phyloP scores from a whole-genome alignment of 2,797 vertebrate genomes.

The Sebastes kiyomatsui region DNA sequence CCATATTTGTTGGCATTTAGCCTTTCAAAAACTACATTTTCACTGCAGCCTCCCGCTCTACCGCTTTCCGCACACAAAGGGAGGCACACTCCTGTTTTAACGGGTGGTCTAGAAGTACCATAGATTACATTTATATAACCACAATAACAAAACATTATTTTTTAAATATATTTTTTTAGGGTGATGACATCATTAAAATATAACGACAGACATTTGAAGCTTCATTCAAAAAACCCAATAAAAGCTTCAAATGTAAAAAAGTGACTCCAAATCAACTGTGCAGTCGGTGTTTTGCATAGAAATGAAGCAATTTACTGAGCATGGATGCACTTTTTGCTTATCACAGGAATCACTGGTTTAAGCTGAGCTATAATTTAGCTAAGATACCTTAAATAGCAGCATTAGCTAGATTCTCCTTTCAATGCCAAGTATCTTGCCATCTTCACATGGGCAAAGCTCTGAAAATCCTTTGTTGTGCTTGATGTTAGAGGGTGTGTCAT shows the following conservation, averaged over 20 bases:
- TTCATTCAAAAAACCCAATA: background rate
- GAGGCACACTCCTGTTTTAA: background rate
- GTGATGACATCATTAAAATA: background rate
- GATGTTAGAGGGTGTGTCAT: constrained; percentile 75
- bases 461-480: constrained; percentile 71
- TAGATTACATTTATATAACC: background rate
- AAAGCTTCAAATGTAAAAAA: background rate
- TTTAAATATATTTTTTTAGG: background rate
- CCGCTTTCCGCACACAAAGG: background rate
- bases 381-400: background rate
- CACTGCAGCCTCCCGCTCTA: background rate
- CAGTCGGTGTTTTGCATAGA: background rate
- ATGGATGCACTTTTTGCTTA: background rate
- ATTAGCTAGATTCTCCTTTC: background rate
- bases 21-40: fast-evolving
- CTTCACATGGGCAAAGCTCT: constrained; percentile 27
- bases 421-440: background rate
- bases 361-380: background rate
- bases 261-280: background rate
- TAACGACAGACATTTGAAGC: background rate
- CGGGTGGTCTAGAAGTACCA: background rate
- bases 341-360: background rate
- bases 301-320: background rate
- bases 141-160: background rate
- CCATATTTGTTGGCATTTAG: background rate